Base-by-base conservation (phyloP, 1,140 invertebrate species). In the Eupristina koningsbergeri region DNA sequence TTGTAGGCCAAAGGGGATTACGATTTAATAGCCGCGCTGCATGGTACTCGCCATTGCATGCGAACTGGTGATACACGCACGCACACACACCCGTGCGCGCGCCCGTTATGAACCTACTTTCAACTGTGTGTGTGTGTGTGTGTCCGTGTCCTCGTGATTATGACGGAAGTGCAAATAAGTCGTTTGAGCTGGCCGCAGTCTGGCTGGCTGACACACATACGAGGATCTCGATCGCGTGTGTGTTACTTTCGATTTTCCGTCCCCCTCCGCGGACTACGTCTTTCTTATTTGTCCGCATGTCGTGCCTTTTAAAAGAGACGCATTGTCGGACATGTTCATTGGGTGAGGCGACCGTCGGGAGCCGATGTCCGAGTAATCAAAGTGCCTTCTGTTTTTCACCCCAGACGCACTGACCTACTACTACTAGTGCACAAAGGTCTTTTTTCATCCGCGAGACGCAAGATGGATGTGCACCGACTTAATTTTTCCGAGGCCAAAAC, bases 121-220 rank as follows among this genome's bases (percentile, higher is more conserved):
- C n/a, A n/a, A n/a, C n/a, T n/a, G n/a, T n/a, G 45, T 0, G 45
- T 41, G 19, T 13, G 19, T 11, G 34, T 13, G 41, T 73, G 26
- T 26, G 39, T 15, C 31, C 17, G 83, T 85, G 83, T 80, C 85
- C 85, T 81, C 26, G 69, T 86, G 87, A 89, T 90, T 89, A 89
- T 87, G 86, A 85, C 80, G 83, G 86, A 85, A 86, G 87, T 79
- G 86, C 87, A 88, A 89, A 90, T 88, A 89, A 85, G 86, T 78
- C 84, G 82, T 80, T 80, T 50, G 78, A 45, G 69, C 69, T 34
- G 64, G 64, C 45, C 63, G 45, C 61, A 45, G 29, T 29, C 15
- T 13, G 22, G 26, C 19, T 2, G 1, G 34, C 67, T 1, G 9
- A 31, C 11, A 34, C 13, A 36, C 36, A 19, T 36, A 39, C 17